Conservation (phyloP, 2,113 vertebrate genomes). For the Chauna torquata region DNA sequence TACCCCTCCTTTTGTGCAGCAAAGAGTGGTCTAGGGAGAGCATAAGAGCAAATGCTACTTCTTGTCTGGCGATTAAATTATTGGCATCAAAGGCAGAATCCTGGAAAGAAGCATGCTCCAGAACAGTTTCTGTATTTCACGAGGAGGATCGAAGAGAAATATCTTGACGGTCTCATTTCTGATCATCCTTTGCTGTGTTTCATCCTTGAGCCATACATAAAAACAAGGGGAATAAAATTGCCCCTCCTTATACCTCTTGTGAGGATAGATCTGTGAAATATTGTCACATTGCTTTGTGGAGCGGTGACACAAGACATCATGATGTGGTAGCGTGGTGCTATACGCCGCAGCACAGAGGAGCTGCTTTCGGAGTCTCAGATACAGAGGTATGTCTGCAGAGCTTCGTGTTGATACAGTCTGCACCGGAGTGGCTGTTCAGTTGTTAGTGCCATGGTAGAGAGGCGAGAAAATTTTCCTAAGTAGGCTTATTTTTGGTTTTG, state of each 20-base stretch:
- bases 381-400: neutral
- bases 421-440: neutral
- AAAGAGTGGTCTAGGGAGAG: neutral
- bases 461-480: neutral
- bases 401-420: neutral
- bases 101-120: neutral
- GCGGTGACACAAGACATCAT: rapidly evolving
- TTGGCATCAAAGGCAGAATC: neutral
- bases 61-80: neutral
- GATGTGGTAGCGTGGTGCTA: neutral
- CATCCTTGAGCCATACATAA: neutral
- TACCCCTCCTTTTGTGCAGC: neutral
- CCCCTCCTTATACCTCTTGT: rapidly evolving
- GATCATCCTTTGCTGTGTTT: neutral
- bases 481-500: neutral
- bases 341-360: neutral
- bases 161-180: neutral
- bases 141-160: neutral
- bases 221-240: neutral
- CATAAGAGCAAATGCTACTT: neutral
- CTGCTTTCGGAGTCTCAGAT: neutral
- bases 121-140: neutral
- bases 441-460: neutral
- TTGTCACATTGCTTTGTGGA: neutral
- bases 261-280: neutral